Conservation (phyloP, 2,888 invertebrate genomes). For the Platycheirus albimanus region DNA sequence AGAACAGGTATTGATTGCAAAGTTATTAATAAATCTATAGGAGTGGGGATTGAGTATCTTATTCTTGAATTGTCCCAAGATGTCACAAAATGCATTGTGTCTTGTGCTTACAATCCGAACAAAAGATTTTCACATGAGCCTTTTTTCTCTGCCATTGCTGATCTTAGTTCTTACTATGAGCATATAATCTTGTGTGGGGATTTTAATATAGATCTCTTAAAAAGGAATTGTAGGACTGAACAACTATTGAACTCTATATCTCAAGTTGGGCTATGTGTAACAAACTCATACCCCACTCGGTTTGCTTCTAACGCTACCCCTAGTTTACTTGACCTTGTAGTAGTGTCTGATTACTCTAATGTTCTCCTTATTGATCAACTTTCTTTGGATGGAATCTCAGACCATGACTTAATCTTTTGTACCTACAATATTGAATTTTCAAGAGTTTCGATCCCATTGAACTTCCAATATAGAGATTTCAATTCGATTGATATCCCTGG, state of each 20-base stretch:
- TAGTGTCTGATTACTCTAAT: too few species aligned
- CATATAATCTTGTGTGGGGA: background rate
- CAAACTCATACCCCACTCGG: background rate
- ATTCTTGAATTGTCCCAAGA: background rate
- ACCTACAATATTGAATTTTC: background rate
- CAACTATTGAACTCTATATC: background rate
- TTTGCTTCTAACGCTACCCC: background rate
- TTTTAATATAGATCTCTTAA: conserved; percentile 1
- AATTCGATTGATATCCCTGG: background rate
- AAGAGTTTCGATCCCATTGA: background rate
- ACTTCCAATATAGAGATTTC: conserved; percentile 2
- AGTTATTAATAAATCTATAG: background rate
- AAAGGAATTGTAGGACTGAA: background rate
- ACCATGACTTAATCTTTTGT: background rate
- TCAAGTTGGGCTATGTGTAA: background rate
- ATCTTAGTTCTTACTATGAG: background rate
- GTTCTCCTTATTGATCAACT: background rate
- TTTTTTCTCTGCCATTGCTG: background rate
- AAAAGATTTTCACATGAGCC: background rate
- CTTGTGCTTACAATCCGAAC: conserved; percentile 4
- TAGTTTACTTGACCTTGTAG: conserved; percentile 7
- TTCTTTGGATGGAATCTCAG: background rate
- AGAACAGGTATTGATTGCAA: conserved; percentile 1
- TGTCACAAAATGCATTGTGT: background rate
- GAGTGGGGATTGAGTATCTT: conserved; percentile 1